Conservation (phyloP, 2,113 vertebrate genomes). For the Dicentrarchus labrax region DNA sequence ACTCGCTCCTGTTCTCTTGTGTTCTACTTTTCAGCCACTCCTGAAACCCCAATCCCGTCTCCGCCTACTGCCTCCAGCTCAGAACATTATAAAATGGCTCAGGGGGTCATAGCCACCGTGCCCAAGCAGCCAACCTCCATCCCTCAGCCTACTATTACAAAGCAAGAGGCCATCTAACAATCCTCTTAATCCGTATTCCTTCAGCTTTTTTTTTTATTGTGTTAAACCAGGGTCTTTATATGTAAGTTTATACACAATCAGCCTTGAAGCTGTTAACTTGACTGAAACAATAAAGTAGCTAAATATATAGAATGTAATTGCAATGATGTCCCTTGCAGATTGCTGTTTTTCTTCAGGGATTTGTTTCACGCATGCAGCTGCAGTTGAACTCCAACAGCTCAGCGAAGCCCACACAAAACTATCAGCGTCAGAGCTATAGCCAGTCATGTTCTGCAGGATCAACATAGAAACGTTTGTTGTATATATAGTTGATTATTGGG, state of each 20-base stretch:
- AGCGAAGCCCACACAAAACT: conserved; percentile 18
- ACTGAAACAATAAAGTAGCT: conserved; percentile 56
- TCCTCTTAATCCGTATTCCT: conserved; percentile 20
- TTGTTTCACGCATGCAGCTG: conserved; percentile 49
- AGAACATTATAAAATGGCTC: conserved; percentile 96
- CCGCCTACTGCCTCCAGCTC: conserved; percentile 92
- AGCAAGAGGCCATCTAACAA: conserved; percentile 95
- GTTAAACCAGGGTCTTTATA: conserved; percentile 52
- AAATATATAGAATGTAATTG: conserved; percentile 45
- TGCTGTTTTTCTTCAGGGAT: conserved; percentile 54
- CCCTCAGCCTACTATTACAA: conserved; percentile 93
- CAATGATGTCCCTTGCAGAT: conserved; percentile 35
- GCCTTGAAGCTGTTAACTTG: conserved; percentile 64
- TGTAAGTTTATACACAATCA: conserved; percentile 50
- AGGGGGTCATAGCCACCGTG: conserved; percentile 92
- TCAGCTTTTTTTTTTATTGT: conserved; percentile 46
- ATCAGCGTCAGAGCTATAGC: conserved; percentile 9
- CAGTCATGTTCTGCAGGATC: conserved; percentile 32
- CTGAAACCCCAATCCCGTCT: conserved; percentile 97
- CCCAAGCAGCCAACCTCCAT: conserved; percentile 94
- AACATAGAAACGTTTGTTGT: conserved; percentile 37
- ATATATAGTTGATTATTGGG: conserved; percentile 49
- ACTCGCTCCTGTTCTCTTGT: conserved; percentile 42
- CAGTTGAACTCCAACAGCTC: conserved; percentile 36
- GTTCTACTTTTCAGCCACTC: conserved; percentile 90